phyloP scores from a whole-genome alignment of 2,888 invertebrate species.

The Scaptomyza tumidula region DNA sequence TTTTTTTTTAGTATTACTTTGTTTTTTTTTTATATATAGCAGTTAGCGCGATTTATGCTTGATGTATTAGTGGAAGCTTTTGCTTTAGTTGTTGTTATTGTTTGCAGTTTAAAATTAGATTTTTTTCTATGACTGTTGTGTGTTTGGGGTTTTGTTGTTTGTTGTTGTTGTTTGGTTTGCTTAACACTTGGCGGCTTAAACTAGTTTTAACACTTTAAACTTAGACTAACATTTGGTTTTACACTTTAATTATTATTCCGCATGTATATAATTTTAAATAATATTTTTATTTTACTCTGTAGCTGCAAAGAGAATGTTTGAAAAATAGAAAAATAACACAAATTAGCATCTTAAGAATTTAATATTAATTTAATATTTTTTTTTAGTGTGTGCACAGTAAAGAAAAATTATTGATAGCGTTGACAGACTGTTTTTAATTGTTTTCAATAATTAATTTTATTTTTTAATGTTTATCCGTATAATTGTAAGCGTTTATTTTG shows the following conservation, averaged over 20 bases:
- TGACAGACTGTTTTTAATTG: slow-evolving; percentile 12
- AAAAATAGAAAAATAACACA: slow-evolving; percentile 46
- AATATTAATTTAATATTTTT: slow-evolving; percentile 12
- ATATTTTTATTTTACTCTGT: slow-evolving; percentile 38
- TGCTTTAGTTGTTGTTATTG: slow-evolving; percentile 19
- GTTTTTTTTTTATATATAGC: background rate
- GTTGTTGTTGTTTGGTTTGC: slow-evolving; percentile 25
- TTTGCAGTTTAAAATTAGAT: slow-evolving; percentile 17
- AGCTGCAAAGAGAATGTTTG: slow-evolving; percentile 64
- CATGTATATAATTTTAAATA: slow-evolving; percentile 27
- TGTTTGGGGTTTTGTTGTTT: slow-evolving; percentile 11
- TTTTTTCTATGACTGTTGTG: slow-evolving; percentile 1
- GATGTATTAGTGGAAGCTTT: slow-evolving; percentile 50
- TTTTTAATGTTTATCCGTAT: background rate
- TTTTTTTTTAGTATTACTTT: slow-evolving; percentile 10
- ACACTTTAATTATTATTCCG: slow-evolving; percentile 59
- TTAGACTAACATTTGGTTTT: slow-evolving; percentile 77
- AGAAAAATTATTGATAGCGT: slow-evolving; percentile 1
- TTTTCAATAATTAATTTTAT: background rate
- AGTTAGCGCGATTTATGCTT: slow-evolving; percentile 9
- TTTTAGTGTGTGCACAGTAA: slow-evolving; percentile 9
- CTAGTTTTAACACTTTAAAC: slow-evolving; percentile 75
- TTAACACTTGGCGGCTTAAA: slow-evolving; percentile 63
- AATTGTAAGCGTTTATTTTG: background rate
- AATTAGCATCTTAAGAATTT: slow-evolving; percentile 54